Evolutionary conservation across 2,797 vertebrate species (phyloP).

Genomic region (Harpagifer antarcticus): DNA sequence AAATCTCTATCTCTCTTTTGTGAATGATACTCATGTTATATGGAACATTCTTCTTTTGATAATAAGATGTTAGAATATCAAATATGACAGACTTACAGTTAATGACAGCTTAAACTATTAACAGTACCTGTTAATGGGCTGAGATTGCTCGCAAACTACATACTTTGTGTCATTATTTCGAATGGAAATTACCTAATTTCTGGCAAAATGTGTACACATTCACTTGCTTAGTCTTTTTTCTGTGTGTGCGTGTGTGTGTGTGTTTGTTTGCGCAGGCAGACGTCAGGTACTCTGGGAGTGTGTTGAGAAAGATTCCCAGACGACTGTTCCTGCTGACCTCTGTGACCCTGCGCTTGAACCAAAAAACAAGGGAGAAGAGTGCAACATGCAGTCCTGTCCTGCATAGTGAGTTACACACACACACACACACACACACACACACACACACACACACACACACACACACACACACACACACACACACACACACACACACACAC

Average conservation of each 20-base stretch:
- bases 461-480: constrained; percentile 15
- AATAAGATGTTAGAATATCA: background rate
- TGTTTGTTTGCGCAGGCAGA: constrained; percentile 68
- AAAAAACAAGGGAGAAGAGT: constrained; percentile 70
- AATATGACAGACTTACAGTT: background rate
- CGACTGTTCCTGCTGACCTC: constrained; percentile 69
- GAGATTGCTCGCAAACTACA: background rate
- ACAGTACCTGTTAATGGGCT: background rate
- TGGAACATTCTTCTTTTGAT: too few species aligned
- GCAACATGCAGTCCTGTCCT: constrained; percentile 78
- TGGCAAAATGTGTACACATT: constrained; percentile 6
- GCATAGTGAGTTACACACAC: constrained; percentile 75
- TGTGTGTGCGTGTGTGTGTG: too few species aligned
- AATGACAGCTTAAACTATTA: background rate
- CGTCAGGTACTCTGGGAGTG: constrained; percentile 76
- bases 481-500: constrained; percentile 16
- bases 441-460: constrained; percentile 9
- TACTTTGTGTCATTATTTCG: background rate
- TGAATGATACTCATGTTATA: too few species aligned
- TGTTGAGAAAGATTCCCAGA: constrained; percentile 69
- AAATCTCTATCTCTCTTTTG: background rate
- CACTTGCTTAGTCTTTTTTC: background rate
- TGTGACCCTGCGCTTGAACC: constrained; percentile 74
- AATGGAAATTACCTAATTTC: background rate
- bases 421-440: constrained; percentile 18